Evolutionary conservation across 2,888 invertebrate species (phyloP).

Genomic region (Agrypnus murinus): DNA sequence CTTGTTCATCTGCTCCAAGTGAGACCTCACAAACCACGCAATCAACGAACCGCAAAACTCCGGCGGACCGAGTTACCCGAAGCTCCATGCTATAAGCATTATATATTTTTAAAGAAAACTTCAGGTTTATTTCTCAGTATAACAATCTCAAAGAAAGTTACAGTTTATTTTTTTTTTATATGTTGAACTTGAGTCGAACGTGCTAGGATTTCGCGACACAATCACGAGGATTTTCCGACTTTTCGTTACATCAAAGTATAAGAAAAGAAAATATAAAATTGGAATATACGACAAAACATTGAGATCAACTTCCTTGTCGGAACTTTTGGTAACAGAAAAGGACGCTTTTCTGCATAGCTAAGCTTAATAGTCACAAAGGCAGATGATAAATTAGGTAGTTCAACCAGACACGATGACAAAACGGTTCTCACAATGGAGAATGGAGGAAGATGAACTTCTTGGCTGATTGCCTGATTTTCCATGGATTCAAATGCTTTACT

Average conservation of each 20-base stretch:
- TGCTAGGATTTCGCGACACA: not conserved
- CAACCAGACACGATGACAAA: constrained; percentile 30
- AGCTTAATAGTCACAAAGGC: constrained; percentile 22
- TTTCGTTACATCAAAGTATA: not conserved
- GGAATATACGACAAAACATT: constrained; percentile 13
- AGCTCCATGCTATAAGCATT: not conserved
- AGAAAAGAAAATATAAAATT: constrained; percentile 16
- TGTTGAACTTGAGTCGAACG: not conserved
- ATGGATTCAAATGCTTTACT: constrained; percentile 21
- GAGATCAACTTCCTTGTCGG: constrained; percentile 3
- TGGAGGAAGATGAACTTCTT: constrained; percentile 25
- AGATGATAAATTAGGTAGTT: constrained; percentile 27
- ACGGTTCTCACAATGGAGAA: constrained; percentile 23
- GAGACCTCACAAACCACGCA: constrained; percentile 40
- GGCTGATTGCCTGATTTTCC: constrained; percentile 34
- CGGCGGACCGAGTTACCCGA: constrained; percentile 20
- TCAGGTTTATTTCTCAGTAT: constrained; percentile 3
- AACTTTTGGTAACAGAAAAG: constrained; percentile 16
- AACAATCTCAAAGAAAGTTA: constrained; percentile 1
- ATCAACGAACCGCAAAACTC: constrained; percentile 34
- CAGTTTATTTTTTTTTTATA: not conserved
- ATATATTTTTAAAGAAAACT: constrained; percentile 20
- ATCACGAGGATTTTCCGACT: not conserved
- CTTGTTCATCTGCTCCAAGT: constrained; percentile 54
- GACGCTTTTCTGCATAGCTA: constrained; percentile 22